Conservation (phyloP, 2,797 vertebrate genomes). For the Sternarchorhynchus goeldii region DNA sequence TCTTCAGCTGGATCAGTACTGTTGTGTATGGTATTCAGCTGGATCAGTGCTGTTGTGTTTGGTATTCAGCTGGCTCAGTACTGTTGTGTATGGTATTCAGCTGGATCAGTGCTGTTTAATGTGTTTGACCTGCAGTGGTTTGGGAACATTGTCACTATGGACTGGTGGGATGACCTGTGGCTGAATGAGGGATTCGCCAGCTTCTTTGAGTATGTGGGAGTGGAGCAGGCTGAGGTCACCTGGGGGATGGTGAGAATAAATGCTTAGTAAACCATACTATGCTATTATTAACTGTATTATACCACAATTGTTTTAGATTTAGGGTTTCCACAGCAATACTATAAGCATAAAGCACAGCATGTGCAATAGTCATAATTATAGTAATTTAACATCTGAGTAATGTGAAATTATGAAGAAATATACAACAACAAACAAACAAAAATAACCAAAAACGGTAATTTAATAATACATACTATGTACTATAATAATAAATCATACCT, state of each 20-base stretch:
- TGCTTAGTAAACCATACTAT: background rate
- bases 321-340: too few relatives aligned
- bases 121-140: conserved; percentile 86
- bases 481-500: background rate
- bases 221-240: conserved; percentile 72
- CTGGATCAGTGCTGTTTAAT: conserved; percentile 4
- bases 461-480: too few relatives aligned
- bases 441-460: too few relatives aligned
- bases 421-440: too few relatives aligned
- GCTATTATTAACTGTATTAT: background rate
- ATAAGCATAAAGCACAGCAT: too few relatives aligned
- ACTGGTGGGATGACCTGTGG: conserved; percentile 99
- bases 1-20: too few relatives aligned
- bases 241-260: conserved; percentile 87
- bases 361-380: too few relatives aligned
- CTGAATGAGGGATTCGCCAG: conserved; percentile 97
- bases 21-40: too few relatives aligned
- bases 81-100: background rate
- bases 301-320: background rate
- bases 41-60: too few relatives aligned
- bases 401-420: too few relatives aligned
- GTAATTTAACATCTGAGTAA: background rate
- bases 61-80: too few relatives aligned
- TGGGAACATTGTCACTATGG: conserved; percentile 98
- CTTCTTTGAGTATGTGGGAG: conserved; percentile 93